These are phyloP conservation scores for Odontomachus brunneus DNA, from an alignment of 1,140 invertebrate genomes.

Conservation along the genomic window DNA sequence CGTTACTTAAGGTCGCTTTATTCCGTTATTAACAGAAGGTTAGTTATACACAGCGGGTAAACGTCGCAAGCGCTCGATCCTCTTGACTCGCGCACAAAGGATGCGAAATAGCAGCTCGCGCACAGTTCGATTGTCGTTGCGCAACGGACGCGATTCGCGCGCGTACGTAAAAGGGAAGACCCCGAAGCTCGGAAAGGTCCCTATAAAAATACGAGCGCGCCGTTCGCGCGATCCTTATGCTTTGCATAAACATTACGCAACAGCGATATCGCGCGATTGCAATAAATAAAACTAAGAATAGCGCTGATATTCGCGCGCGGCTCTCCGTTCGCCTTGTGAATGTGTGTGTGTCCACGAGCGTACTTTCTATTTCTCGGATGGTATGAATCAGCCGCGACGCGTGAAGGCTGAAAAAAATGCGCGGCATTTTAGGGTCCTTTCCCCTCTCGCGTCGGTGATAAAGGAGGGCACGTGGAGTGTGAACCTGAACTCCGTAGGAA, in stretches of 20 bases:
- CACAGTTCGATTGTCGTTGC: conserved; percentile 13
- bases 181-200: conserved; percentile 4
- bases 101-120: conserved; percentile 32
- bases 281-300: conserved; percentile 61
- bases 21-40: too few species aligned
- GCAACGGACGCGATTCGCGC: background rate
- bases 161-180: background rate
- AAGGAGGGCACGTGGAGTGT: conserved; percentile 63
- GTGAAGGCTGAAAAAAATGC: conserved; percentile 40
- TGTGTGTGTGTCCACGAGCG: background rate
- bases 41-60: too few species aligned
- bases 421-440: conserved; percentile 37
- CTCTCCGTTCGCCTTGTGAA: conserved; percentile 34
- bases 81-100: conserved; percentile 25
- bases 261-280: conserved; percentile 51
- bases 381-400: conserved; percentile 43
- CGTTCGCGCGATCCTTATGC: conserved; percentile 39
- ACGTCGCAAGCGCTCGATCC: too few species aligned
- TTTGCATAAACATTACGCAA: conserved; percentile 56
- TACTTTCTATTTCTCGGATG: conserved; percentile 54
- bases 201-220: conserved; percentile 40
- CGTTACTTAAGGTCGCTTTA: background rate
- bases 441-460: conserved; percentile 44
- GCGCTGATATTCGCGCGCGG: conserved; percentile 46
- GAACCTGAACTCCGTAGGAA: conserved; percentile 68